Base-by-base conservation (phyloP, 2,113 vertebrate genomes). In the Lampris incognitus region DNA sequence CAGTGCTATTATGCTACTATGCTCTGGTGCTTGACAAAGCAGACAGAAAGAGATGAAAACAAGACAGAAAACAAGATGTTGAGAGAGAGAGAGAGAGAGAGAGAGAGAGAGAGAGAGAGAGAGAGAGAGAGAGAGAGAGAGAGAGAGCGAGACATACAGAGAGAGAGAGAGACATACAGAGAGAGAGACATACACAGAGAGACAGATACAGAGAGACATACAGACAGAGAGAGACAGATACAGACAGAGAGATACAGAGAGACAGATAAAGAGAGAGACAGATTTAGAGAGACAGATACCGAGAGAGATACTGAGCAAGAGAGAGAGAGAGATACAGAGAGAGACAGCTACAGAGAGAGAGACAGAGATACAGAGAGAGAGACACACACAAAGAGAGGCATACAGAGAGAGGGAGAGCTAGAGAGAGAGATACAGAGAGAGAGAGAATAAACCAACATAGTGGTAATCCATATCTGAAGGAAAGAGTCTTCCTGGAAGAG, bases 401-500 rank as follows among this genome's bases (percentile, higher is more conserved):
- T 13, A 69, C 40, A 6, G 13, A 46, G 13, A 44, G 65, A 48
- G 6, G 37, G 44, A 36, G 24, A 37, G 61, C 4, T 39, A 24
- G 66, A 55, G 13, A 37, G 46, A 48, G 6, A 9, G 64, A 36
- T 8, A 9, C 8, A 67, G 39, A 54, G 50, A 54, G 5, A 68
- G 5, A 44, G 39, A 56, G 66, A 5, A 13, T 13, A 7, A 44
- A 2, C 13, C 13, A 1, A 44, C 11, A 63, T 46, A 63, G 41
- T 63, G n/a, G 60, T 44, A 63, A 63, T 63, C 42, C n/a, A 63
- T 63, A 13, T 46, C 41, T 41, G 10, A 60, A 11, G 59, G 3
- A 68, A 7, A 1, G 51, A 10, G 49, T 39, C 9, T 38, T 37
- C 36, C 44, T 66, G 63, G 48, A n/a, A 55, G 66, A 39, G 38